Evolutionary conservation across 2,888 invertebrate species (phyloP).

Genomic region (Sarcophaga caerulescens): DNA sequence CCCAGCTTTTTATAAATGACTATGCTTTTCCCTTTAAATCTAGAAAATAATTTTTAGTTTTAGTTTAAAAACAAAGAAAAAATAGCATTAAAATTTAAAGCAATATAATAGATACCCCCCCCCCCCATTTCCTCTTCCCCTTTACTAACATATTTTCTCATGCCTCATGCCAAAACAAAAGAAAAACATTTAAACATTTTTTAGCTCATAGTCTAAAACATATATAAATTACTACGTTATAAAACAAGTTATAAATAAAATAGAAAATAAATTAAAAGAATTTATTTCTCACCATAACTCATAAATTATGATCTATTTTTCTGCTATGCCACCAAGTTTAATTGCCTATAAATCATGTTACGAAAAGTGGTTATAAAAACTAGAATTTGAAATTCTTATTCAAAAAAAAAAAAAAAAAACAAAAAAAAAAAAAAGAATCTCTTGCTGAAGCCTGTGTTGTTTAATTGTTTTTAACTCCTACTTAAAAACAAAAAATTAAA

Average conservation of each 20-base stretch:
- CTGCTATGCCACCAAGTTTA: background rate
- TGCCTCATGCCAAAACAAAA: no score
- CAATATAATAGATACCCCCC: background rate
- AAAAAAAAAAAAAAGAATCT: background rate
- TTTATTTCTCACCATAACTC: background rate
- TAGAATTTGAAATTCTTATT: background rate
- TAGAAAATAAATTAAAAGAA: background rate
- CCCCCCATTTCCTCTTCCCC: no score
- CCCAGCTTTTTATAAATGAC: background rate
- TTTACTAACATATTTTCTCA: background rate
- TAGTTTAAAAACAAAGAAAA: no score
- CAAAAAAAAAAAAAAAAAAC: background rate
- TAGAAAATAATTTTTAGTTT: no score
- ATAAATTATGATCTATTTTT: background rate
- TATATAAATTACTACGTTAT: background rate
- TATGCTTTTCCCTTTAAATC: no score
- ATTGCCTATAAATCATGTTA: slow-evolving; percentile 25
- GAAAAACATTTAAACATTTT: no score
- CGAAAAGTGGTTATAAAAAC: slow-evolving; percentile 14
- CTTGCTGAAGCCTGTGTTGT: slow-evolving; percentile 1
- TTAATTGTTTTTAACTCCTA: slow-evolving; percentile 41
- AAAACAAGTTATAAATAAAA: background rate
- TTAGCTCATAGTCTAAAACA: background rate
- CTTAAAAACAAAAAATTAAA: slow-evolving; percentile 17
- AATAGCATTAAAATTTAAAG: background rate